Base-by-base conservation (phyloP, 1,140 invertebrate genomes). In the Zaprionus camerounensis region DNA sequence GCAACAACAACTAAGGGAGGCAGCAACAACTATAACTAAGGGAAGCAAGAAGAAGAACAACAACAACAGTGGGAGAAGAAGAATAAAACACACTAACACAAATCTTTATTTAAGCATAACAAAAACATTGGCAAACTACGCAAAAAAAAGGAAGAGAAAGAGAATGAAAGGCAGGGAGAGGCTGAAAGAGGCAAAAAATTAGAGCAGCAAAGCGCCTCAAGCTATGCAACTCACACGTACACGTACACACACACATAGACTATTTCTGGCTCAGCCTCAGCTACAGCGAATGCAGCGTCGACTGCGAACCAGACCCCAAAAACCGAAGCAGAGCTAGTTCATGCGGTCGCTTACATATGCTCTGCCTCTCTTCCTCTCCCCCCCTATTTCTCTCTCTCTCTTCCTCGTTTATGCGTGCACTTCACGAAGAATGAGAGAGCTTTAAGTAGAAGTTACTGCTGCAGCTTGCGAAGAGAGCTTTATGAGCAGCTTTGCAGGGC, bases 101-200 rank as follows among this genome's bases (percentile, higher is more conserved):
- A 86, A 86, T 86, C 83, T 86, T 86, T 86, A 86, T 87, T 86
- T 86, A 86, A 87, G 83, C 83, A 86, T 78, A 80, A 82, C 83
- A 86, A 81, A 86, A 85, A 78, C 78, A 77, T 82, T 31, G 31
- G 68, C 66, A 75, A 70, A 73, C 74, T 46, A 53, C 38, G 24
- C 55, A 62, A 36, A 31, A 56, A 57, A 31, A 51, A 49, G 2
- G 17, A 62, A 49, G 24, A 24, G 46, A 17, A 13, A 41, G 24
- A 24, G 46, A 17, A 13, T 36, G 24, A 61, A 59, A 24, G 53
- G 38, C 20, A 78, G 59, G 72, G 58, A 41, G 49, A 78, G 38
- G 26, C 12, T 24, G 56, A 55, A 31, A 65, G 73, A 46, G 59
- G 62, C 56, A 84, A 81, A 82, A 88, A 88, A 88, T 88, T 88